Evolutionary conservation across 2,797 vertebrate species (phyloP).

Genomic region (Lagocephalus sceleratus): DNA sequence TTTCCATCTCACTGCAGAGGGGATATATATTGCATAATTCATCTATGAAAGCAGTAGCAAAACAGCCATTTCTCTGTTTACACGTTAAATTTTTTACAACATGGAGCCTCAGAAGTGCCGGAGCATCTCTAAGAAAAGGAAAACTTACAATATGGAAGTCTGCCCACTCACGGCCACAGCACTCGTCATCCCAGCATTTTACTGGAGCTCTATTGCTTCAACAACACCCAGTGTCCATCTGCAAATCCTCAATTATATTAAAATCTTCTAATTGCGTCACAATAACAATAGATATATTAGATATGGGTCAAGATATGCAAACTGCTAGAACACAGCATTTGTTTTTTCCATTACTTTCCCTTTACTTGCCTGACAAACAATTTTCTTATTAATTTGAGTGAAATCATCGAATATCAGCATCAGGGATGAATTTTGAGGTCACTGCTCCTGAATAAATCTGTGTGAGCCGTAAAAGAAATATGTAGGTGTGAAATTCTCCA

Average conservation of each 20-base stretch:
- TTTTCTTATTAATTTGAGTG: slow-evolving; percentile 14
- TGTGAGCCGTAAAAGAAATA: slow-evolving; percentile 24
- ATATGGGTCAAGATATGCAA: slow-evolving; percentile 34
- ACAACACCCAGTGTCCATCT: slow-evolving; percentile 18
- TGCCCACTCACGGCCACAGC: slow-evolving; percentile 13
- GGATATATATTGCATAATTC: slow-evolving; percentile 52
- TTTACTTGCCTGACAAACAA: slow-evolving; percentile 25
- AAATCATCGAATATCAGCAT: slow-evolving; percentile 34
- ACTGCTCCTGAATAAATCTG: slow-evolving; percentile 5
- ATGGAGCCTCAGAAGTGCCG: slow-evolving; percentile 22
- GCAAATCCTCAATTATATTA: slow-evolving; percentile 15
- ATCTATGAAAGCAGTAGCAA: slow-evolving; percentile 40
- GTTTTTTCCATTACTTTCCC: slow-evolving; percentile 16
- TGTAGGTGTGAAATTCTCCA: slow-evolving; percentile 25
- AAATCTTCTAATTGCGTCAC: slow-evolving; percentile 29
- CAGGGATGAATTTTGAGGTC: neutral
- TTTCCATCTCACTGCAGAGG: slow-evolving; percentile 35
- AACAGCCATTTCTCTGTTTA: slow-evolving; percentile 27
- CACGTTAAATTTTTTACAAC: slow-evolving; percentile 27
- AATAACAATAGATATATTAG: slow-evolving; percentile 15
- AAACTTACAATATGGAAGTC: slow-evolving; percentile 39
- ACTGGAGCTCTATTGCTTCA: slow-evolving; percentile 44
- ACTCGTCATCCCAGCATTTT: slow-evolving; percentile 20
- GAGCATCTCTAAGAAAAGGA: slow-evolving; percentile 18
- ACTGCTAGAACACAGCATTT: slow-evolving; percentile 60